Evolutionary conservation across 1,140 invertebrate species (phyloP).

Genomic region (Centruroides sculpturatus): DNA sequence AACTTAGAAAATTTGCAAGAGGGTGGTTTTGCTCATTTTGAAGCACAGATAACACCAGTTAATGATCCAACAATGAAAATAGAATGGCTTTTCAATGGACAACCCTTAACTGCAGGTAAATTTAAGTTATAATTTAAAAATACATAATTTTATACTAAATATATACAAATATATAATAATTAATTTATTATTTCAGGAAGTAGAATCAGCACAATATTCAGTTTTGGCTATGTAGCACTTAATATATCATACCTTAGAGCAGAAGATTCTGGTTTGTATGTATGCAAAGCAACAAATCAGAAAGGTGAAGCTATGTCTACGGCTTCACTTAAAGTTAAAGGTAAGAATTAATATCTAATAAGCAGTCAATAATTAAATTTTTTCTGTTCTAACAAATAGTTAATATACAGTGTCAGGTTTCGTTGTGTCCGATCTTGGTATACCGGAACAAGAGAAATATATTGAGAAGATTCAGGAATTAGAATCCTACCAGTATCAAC

Average conservation of each 20-base stretch:
- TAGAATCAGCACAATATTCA: constrained; percentile 88
- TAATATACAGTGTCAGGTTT: not conserved
- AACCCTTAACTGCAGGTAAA: constrained; percentile 51
- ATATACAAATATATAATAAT: not conserved
- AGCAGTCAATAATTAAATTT: not conserved
- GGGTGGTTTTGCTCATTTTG: constrained; percentile 83
- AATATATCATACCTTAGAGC: constrained; percentile 92
- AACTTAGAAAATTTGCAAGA: constrained; percentile 76
- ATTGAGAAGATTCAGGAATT: constrained; percentile 84
- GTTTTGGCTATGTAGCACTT: constrained; percentile 86
- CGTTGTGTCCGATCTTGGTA: constrained; percentile 40
- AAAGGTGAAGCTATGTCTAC: constrained; percentile 39
- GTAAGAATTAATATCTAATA: constrained; percentile 24
- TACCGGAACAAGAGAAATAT: constrained; percentile 81
- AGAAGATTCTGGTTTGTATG: constrained; percentile 85
- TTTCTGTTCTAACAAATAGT: not conserved
- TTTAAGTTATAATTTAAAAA: not conserved
- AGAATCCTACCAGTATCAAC: constrained; percentile 51
- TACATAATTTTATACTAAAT: not conserved
- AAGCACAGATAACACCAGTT: constrained; percentile 83
- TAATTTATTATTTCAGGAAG: constrained; percentile 49
- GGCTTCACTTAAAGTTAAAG: constrained; percentile 56
- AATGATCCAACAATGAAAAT: constrained; percentile 95
- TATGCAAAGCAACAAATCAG: constrained; percentile 65
- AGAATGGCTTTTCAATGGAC: constrained; percentile 96